Conservation (phyloP, 2,888 invertebrate genomes). For the Eupithecia insigniata region DNA sequence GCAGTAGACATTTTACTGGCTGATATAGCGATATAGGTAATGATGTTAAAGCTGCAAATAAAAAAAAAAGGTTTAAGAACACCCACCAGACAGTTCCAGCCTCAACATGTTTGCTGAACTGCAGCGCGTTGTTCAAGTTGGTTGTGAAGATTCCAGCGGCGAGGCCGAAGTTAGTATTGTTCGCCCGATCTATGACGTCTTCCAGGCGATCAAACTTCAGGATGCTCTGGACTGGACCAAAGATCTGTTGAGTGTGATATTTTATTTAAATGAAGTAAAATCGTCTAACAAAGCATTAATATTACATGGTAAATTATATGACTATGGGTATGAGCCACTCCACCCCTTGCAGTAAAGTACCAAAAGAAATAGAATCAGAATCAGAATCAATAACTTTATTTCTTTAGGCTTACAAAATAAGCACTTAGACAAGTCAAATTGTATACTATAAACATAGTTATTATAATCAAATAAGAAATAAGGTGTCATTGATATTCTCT, state of each 20-base stretch:
- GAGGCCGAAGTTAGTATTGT: constrained; percentile 91
- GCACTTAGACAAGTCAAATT: too few relatives aligned
- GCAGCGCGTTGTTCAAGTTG: constrained; percentile 90
- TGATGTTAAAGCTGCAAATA: background rate
- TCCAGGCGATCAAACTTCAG: constrained; percentile 91
- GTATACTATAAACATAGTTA: too few relatives aligned
- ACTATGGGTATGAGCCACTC: background rate
- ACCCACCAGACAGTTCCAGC: constrained; percentile 91
- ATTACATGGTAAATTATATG: background rate
- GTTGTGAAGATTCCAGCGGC: constrained; percentile 93
- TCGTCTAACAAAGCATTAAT: background rate
- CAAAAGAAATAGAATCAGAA: background rate
- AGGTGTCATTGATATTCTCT: too few relatives aligned
- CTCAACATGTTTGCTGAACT: constrained; percentile 88
- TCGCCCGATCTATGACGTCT: constrained; percentile 93
- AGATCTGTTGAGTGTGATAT: constrained; percentile 86
- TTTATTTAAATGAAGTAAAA: background rate
- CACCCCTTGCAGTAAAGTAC: background rate
- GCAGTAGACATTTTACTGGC: background rate
- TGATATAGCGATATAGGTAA: background rate
- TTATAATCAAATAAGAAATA: too few relatives aligned
- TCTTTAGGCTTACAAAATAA: too few relatives aligned
- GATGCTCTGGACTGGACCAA: constrained; percentile 95
- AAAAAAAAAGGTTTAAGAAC: background rate
- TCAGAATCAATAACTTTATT: too few relatives aligned